Base-by-base conservation (phyloP, 2,888 invertebrate genomes). In the Drosophila demipolita region DNA sequence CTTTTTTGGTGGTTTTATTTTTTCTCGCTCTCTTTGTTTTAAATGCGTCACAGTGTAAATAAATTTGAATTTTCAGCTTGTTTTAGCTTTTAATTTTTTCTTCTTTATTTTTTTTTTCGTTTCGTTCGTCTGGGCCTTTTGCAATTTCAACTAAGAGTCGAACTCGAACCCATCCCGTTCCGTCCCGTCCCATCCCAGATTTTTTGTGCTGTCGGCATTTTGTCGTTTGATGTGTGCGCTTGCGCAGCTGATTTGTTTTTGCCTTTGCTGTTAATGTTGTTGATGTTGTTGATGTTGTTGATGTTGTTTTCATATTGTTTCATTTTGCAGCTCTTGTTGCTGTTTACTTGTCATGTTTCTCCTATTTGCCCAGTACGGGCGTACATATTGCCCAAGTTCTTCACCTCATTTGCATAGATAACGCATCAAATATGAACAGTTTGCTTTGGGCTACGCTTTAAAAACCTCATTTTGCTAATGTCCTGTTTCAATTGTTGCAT, bases 41-140 rank as follows among this genome's bases (percentile, higher is more conserved):
- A 80, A 87, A 89, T 90, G 89, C 90, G 88, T 85, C 90, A 87
- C 90, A 85, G 87, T 87, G 87, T 90, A 87, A 87, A 87, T 90
- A 87, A 87, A 87, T 90, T 89, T 82, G 89, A 90, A 85, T 87
- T 89, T 90, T 90, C 87, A 90, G 90, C 90, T 87, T 89, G 90
- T 87, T 89, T 86, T 87, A 83, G 79, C 83, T 84, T 86, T 87
- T 83, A 78, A 78, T 84, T 87, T 73, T 42, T 15, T 26, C 17
- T 36, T 54, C 26, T 15, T 26, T 38, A 26, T 42, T 42, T 63
- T 29, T 26, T 53, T 50, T 40, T 42, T 66, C 36, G 38, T 68
- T 58, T 66, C 36, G 38, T 68, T 58, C 54, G 64, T 50, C 59
- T 49, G 36, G 54, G 63, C 69, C 59, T 60, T 68, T 82, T 82